Evolutionary conservation across 2,888 invertebrate genomes (phyloP).

Genomic region (Schrankia costaestrigalis): DNA sequence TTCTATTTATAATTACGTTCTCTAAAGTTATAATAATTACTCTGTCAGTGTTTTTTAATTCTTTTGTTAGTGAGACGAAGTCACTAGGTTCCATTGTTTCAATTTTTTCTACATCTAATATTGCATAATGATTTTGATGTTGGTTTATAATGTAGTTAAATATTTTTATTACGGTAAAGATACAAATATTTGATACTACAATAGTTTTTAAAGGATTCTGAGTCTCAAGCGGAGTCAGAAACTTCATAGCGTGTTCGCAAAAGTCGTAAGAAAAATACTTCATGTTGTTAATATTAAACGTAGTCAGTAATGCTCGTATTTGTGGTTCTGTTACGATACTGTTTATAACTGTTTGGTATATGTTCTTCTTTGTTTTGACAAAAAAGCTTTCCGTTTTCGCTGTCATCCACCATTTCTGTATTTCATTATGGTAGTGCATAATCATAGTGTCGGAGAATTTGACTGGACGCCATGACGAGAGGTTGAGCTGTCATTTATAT

Average conservation of each 20-base stretch:
- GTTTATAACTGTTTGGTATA: not conserved
- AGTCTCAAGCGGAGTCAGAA: not conserved
- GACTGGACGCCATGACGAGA: too few relatives aligned
- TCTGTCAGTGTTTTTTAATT: constrained; percentile 4
- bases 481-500: too few relatives aligned
- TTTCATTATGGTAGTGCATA: too few relatives aligned
- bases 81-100: constrained; percentile 7
- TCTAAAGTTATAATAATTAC: constrained; percentile 9
- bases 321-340: too few relatives aligned
- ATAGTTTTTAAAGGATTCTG: not conserved
- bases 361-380: constrained; percentile 2
- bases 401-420: constrained; percentile 22
- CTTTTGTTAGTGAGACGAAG: not conserved
- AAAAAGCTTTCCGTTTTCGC: constrained; percentile 1
- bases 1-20: not conserved
- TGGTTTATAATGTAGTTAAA: constrained; percentile 5
- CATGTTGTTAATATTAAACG: too few relatives aligned
- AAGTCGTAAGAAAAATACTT: constrained; percentile 1
- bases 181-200: constrained; percentile 4
- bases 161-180: constrained; percentile 9
- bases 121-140: not conserved
- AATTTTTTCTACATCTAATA: constrained; percentile 13
- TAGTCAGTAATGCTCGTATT: too few relatives aligned
- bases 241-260: not conserved
- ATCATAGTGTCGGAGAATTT: too few relatives aligned